phyloP scores from a whole-genome alignment of 92 coral and sea anemone genomes.

The Zoanthus gigantus region DNA sequence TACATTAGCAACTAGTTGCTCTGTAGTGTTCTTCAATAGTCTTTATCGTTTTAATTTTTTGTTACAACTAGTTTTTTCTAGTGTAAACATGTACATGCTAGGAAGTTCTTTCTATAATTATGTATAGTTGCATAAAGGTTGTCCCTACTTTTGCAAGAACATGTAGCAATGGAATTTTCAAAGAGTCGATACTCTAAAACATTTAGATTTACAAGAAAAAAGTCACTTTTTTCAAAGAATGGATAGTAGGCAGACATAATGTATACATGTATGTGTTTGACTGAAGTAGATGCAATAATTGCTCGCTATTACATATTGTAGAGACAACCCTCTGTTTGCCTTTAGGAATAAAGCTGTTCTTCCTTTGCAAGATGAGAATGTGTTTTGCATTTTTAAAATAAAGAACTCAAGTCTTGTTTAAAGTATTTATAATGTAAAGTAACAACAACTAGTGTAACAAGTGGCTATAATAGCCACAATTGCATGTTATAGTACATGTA shows the following conservation, averaged over 20 bases:
- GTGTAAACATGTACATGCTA: slow-evolving; percentile 25
- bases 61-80: slow-evolving; percentile 15
- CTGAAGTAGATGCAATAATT: slow-evolving; percentile 20
- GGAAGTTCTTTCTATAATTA: slow-evolving; percentile 12
- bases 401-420: slow-evolving; percentile 7
- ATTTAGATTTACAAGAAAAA: slow-evolving; percentile 19
- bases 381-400: slow-evolving; percentile 19
- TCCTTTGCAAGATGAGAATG: slow-evolving; percentile 11
- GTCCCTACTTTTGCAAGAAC: slow-evolving; percentile 18
- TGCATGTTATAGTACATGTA: slow-evolving; percentile 11
- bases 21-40: slow-evolving; percentile 18
- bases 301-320: slow-evolving; percentile 14
- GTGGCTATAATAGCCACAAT: slow-evolving; percentile 26
- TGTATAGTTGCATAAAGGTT: slow-evolving; percentile 11
- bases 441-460: slow-evolving; percentile 27
- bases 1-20: slow-evolving; percentile 23
- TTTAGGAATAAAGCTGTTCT: slow-evolving; percentile 21
- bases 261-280: slow-evolving; percentile 9
- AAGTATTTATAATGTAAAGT: not conserved
- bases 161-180: slow-evolving; percentile 17
- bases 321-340: slow-evolving; percentile 16
- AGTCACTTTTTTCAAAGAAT: slow-evolving; percentile 27
- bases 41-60: slow-evolving; percentile 8
- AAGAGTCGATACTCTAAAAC: slow-evolving; percentile 14
- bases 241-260: slow-evolving; percentile 8